Conservation (phyloP, 2,888 invertebrate species). For the Hetaerina titia region DNA sequence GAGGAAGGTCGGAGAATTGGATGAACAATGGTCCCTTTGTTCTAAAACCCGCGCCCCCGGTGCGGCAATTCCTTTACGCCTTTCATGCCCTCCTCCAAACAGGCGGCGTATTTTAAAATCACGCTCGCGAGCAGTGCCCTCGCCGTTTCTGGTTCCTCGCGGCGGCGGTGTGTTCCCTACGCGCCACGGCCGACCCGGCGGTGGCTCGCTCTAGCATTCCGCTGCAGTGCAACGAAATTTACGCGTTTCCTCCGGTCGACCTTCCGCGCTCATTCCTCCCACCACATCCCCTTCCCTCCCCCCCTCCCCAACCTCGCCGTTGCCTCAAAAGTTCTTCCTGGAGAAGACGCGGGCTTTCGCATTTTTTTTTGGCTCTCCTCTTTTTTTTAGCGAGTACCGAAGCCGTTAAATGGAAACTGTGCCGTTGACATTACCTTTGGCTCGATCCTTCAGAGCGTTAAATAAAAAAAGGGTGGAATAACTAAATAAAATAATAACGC, state of each 20-base stretch:
- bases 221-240: neutral
- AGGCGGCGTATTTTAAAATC: neutral
- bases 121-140: neutral
- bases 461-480: neutral
- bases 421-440: neutral
- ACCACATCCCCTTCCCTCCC: too few relatives aligned
- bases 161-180: neutral
- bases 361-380: neutral
- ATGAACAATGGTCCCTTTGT: slow-evolving; percentile 6
- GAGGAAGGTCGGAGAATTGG: neutral
- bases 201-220: neutral
- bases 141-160: neutral
- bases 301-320: neutral
- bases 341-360: neutral
- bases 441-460: neutral
- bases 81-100: slow-evolving; percentile 10
- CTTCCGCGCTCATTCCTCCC: neutral
- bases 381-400: neutral
- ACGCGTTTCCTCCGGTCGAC: neutral
- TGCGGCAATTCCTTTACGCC: slow-evolving; percentile 15
- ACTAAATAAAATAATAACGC: neutral
- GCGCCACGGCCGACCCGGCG: neutral
- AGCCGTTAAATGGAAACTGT: neutral
- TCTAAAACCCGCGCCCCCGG: neutral
- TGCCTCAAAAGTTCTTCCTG: neutral